A percentile compares a stretch with the other conserved stretches of the same genome.
These are phyloP conservation scores for Parnassius smintheus DNA, from an alignment of 2,888 invertebrate genomes.

Conservation along the genomic window DNA sequence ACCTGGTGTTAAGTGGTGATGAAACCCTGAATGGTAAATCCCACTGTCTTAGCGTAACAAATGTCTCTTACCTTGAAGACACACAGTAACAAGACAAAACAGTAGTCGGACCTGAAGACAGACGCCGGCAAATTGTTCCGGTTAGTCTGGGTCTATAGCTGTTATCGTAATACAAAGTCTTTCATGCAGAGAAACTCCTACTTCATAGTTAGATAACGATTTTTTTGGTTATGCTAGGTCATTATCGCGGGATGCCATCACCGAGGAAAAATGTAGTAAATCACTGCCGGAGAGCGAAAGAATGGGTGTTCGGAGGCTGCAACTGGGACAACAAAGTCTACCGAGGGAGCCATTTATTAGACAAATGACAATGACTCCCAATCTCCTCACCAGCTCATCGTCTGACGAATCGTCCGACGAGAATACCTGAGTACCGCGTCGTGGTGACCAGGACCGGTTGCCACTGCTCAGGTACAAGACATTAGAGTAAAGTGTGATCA, in stretches of 20 bases:
- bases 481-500: slow-evolving; percentile 50
- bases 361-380: slow-evolving; percentile 82
- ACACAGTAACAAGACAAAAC: too few relatives aligned
- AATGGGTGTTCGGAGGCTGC: slow-evolving; percentile 73
- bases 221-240: slow-evolving; percentile 56
- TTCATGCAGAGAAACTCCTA: too few relatives aligned
- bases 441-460: slow-evolving; percentile 76
- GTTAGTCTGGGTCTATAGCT: too few relatives aligned
- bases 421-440: slow-evolving; percentile 75
- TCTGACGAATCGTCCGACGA: slow-evolving; percentile 76
- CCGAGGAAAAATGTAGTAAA: slow-evolving; percentile 85
- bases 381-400: slow-evolving; percentile 84
- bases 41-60: too few relatives aligned
- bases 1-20: too few relatives aligned
- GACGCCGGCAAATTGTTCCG: too few relatives aligned
- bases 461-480: slow-evolving; percentile 74
- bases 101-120: too few relatives aligned
- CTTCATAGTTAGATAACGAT: background rate
- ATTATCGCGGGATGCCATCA: slow-evolving; percentile 85
- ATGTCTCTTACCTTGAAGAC: too few relatives aligned
- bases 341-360: slow-evolving; percentile 82
- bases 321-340: slow-evolving; percentile 79
- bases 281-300: slow-evolving; percentile 82
- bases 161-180: too few relatives aligned
- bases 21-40: too few relatives aligned